Evolutionary conservation across 2,113 vertebrate species (phyloP), one percentile per base, ranked within the genome.

Genomic region (Plestiodon gilberti): DNA sequence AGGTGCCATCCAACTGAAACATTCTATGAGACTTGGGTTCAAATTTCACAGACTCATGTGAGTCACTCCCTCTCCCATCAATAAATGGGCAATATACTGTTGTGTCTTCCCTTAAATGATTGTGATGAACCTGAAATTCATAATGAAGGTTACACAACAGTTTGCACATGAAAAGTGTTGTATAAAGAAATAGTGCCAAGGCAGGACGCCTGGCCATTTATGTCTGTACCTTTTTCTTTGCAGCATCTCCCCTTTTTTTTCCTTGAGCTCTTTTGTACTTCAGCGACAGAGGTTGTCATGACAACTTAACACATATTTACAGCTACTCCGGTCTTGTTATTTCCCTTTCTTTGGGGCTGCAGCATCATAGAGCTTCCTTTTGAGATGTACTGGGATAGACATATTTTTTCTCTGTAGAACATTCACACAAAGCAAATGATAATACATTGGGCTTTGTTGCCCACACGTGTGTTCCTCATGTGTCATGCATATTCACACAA

Each of bases 231-330:
- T 65, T 91, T 89, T 89, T 79, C 20, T 81, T 38, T 78, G 69
- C 15, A 48, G 0, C 38, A 57, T 20, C 57, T 82, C 25, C 22
- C 0, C 0, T 65, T 22, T 28, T 59, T 35, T 83, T 78, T 64
- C 22, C 81, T 38, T 69, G 76, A 87, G 75, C 6, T 84, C 65
- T 86, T 43, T 80, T 81, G 73, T 62, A 35, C 85, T 75, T 70
- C 69, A 90, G 70, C 78, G 91, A 82, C 62, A 62, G 78, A 28
- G 90, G 93, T 94, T 93, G 93, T 94, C 94, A 94, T 94, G 94
- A 89, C 95, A 95, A 92, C 93, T 71, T 9, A 83, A 90, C 6
- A 33, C 78, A 70, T 81, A 59, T 88, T 91, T 91, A 78, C 48
- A 87, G 22, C 55, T 78, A 28, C 83, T 76, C 18, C 85, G 78